Evolutionary conservation across 2,888 invertebrate genomes (phyloP).

Genomic region (Sphaeridia pumilis): DNA sequence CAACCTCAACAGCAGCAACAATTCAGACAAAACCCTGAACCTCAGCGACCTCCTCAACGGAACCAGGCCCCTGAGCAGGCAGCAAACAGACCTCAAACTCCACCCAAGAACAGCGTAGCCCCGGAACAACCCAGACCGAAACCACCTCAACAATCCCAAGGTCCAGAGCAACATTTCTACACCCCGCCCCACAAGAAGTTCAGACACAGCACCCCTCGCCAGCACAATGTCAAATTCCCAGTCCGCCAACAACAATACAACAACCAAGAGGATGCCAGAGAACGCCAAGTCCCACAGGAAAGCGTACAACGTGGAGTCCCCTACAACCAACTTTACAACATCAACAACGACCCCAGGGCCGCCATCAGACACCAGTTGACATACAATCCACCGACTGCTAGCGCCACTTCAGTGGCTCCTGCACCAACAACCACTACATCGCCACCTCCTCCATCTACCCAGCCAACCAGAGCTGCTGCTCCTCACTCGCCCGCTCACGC

Average conservation of each 20-base stretch:
- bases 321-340: constrained; percentile 10
- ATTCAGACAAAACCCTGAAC: too few species aligned
- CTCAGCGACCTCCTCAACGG: neutral
- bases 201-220: constrained; percentile 34
- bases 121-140: constrained; percentile 10
- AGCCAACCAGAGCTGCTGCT: constrained; percentile 2
- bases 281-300: constrained; percentile 31
- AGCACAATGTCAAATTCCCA: constrained; percentile 32
- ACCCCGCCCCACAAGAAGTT: constrained; percentile 27
- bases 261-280: constrained; percentile 23
- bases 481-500: neutral
- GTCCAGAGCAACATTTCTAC: constrained; percentile 11
- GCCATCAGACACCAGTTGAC: neutral
- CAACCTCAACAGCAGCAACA: neutral
- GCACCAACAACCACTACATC: neutral
- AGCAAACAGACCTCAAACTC: neutral
- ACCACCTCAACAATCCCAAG: constrained; percentile 8
- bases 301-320: constrained; percentile 25
- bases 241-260: constrained; percentile 17
- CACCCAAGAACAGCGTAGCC: constrained; percentile 6
- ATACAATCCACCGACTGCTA: neutral
- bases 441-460: neutral
- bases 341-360: neutral
- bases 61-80: neutral
- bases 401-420: too few species aligned